Conservation (phyloP, 2,797 vertebrate species). For the Allenopithecus nigroviridis region DNA sequence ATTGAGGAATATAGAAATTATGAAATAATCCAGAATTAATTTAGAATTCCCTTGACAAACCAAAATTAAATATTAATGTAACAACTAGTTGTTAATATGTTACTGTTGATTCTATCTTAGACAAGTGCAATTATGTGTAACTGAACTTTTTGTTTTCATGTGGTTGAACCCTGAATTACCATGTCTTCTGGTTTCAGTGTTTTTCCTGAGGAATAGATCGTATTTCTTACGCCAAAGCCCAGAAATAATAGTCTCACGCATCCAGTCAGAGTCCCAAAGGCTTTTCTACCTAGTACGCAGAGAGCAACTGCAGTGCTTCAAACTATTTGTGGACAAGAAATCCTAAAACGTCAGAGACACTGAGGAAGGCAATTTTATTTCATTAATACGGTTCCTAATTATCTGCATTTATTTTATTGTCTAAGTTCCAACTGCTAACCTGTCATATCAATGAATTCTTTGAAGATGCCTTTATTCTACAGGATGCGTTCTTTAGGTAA, state of each 20-base stretch:
- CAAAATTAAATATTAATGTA: slow-evolving; percentile 70
- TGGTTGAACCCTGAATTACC: slow-evolving; percentile 72
- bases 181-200: slow-evolving; percentile 66
- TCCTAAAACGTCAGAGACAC: neutral
- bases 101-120: slow-evolving; percentile 58
- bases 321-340: neutral
- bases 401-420: neutral
- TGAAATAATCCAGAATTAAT: neutral
- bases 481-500: neutral
- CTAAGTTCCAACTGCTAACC: neutral
- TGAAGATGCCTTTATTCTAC: neutral
- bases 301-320: neutral
- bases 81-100: slow-evolving; percentile 63
- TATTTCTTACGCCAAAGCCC: slow-evolving; percentile 74
- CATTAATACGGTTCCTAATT: slow-evolving; percentile 22
- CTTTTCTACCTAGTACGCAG: slow-evolving; percentile 37
- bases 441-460: neutral
- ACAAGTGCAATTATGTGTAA: slow-evolving; percentile 37
- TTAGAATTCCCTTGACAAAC: slow-evolving; percentile 39
- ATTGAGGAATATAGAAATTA: neutral
- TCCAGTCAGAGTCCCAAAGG: slow-evolving; percentile 67
- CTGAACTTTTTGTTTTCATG: slow-evolving; percentile 64
- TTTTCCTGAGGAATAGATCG: slow-evolving; percentile 74
- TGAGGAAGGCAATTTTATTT: slow-evolving; percentile 9
- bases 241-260: slow-evolving; percentile 75